A percentile compares a stretch with the other conserved stretches of the same genome.
Conservation (phyloP, 2,888 invertebrate genomes). For the Salticus scenicus region DNA sequence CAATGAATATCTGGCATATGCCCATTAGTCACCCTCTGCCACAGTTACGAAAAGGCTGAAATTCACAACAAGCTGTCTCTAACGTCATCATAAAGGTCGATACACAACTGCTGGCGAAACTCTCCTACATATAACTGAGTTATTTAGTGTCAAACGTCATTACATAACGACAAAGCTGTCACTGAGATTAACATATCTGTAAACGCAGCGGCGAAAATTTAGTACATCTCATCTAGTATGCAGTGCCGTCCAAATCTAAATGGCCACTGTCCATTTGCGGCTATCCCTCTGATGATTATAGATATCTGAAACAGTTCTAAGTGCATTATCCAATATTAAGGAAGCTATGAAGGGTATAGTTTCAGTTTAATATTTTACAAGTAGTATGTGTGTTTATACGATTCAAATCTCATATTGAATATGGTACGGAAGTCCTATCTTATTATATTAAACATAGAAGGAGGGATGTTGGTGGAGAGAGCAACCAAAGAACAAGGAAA, state of each 20-base stretch:
- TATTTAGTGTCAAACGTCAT: slow-evolving; percentile 69
- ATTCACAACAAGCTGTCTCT: slow-evolving; percentile 49
- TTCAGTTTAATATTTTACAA: slow-evolving; percentile 43
- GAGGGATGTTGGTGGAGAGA: background rate
- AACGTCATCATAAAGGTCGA: slow-evolving; percentile 65
- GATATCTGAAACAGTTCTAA: slow-evolving; percentile 17
- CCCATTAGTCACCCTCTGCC: slow-evolving; percentile 58
- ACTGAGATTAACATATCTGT: slow-evolving; percentile 66
- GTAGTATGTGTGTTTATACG: background rate
- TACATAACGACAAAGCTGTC: slow-evolving; percentile 47
- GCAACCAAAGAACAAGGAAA: no score
- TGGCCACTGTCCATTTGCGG: slow-evolving; percentile 65
- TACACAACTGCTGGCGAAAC: slow-evolving; percentile 45
- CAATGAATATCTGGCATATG: slow-evolving; percentile 43
- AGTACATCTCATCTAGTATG: slow-evolving; percentile 55
- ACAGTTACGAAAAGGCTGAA: slow-evolving; percentile 32
- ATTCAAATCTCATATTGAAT: background rate
- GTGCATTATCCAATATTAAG: slow-evolving; percentile 36
- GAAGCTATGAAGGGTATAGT: background rate
- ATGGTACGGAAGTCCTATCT: background rate
- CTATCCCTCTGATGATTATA: slow-evolving; percentile 43
- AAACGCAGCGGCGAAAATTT: slow-evolving; percentile 6
- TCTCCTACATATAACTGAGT: slow-evolving; percentile 58
- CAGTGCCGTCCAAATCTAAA: slow-evolving; percentile 45
- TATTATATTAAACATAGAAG: background rate